These are phyloP conservation scores for Vulpes lagopus DNA, from an alignment of 2,113 vertebrate species.

Conservation along the genomic window DNA sequence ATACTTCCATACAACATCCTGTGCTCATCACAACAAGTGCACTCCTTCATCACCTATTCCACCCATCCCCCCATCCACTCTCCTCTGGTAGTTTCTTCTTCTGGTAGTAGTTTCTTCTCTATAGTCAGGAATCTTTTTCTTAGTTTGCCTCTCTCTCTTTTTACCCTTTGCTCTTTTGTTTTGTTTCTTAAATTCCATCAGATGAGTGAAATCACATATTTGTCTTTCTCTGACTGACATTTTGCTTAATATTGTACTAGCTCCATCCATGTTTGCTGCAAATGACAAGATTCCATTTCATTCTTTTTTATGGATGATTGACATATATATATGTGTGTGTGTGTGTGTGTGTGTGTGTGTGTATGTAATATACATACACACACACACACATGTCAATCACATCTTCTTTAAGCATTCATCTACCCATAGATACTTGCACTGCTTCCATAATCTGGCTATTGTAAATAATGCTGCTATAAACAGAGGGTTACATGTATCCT, in stretches of 20 bases:
- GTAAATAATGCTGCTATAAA: background rate
- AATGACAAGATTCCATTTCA: background rate
- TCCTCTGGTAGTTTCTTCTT: background rate
- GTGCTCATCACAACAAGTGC: background rate
- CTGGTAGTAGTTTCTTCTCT: background rate
- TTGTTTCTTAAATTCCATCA: background rate
- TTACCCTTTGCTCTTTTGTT: background rate
- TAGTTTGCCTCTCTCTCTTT: background rate
- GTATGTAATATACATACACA: too few relatives aligned
- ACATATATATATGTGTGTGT: too few relatives aligned
- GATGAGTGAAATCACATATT: background rate
- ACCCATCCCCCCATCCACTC: background rate
- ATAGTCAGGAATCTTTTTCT: background rate
- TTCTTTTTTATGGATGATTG: background rate
- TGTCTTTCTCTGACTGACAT: background rate
- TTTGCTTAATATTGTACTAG: background rate
- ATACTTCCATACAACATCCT: background rate
- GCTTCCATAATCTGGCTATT: background rate
- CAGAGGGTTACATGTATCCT: background rate
- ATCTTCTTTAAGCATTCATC: background rate
- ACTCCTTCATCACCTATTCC: background rate
- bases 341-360: too few relatives aligned
- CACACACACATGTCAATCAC: background rate
- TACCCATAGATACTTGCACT: background rate
- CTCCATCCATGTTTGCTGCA: background rate